Evolutionary conservation across 2,888 invertebrate species (phyloP), one percentile per base, ranked within the genome.

Genomic region (Leucania comma): DNA sequence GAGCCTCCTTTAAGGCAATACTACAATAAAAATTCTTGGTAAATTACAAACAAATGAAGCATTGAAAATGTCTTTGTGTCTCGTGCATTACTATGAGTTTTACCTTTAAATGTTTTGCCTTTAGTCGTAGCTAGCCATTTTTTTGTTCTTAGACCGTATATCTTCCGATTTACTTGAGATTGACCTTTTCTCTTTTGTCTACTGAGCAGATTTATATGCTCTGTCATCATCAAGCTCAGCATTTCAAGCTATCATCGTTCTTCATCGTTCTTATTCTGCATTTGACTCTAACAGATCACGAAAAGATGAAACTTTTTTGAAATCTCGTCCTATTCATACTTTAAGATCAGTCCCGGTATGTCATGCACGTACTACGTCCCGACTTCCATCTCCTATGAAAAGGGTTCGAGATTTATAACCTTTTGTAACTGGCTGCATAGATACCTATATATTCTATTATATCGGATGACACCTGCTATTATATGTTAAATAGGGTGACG

Each of bases 321-420:
- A 10, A 57, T 53, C 60, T 77, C 20, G 10, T 58, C 46, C 32
- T 1, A 72, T 79, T 72, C 32, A 77, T 77, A 79, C 78, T 62
- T 68, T 24, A 53, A 51, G 58, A 42, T 38, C 12, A 38, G 17
- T n/a, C n/a, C 42, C 56, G 67, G 68, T 73, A 78, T 80, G 70
- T 83, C 70, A 56, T 42, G 79, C 87, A 87, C 88, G 87, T 87
- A 75, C 64, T 63, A 22, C 42, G 64, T 64, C 42, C 72, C 64
- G 72, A 73, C 81, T 84, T 82, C 86, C 86, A 84, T 87, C 86
- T 83, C 68, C 73, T 62, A 86, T 86, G 87, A 88, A 87, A 89
- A 88, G 88, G 88, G 88, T 87, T 85, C 29, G 57, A 84, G 87
- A 88, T 88, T 89, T 89, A 88, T 87, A 83, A 82, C 87, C 84